These are phyloP conservation scores for Lethenteron reissneri DNA, from an alignment of 2,113 vertebrate genomes.

Conservation along the genomic window DNA sequence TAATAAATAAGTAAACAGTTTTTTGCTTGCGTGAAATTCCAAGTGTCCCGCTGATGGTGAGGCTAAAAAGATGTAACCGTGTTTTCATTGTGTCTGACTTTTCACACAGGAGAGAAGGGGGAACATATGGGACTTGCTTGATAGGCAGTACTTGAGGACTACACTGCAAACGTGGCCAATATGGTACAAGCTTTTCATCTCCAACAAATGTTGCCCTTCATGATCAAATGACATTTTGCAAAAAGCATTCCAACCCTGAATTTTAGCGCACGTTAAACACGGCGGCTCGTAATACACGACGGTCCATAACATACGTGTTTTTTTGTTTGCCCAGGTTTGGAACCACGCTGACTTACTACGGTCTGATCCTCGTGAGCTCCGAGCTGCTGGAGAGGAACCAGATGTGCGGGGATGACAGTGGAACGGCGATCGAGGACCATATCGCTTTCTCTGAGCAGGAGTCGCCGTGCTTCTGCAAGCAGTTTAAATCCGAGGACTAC, in stretches of 20 bases:
- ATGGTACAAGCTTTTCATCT: conserved; percentile 33
- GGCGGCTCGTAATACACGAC: too few relatives aligned
- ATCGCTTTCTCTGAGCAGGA: conserved; percentile 17
- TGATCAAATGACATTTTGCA: too few relatives aligned
- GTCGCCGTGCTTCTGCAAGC: conserved; percentile 41
- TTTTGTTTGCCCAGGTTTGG: conserved; percentile 38
- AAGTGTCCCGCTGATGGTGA: too few relatives aligned
- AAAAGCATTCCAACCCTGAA: too few relatives aligned
- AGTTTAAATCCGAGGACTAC: conserved; percentile 42
- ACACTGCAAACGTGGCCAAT: conserved; percentile 65
- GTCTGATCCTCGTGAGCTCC: conserved; percentile 56
- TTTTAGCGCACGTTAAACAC: too few relatives aligned
- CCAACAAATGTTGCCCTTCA: too few relatives aligned
- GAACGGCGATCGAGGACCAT: conserved; percentile 6
- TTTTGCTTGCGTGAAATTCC: too few relatives aligned
- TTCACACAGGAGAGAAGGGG: conserved; percentile 36
- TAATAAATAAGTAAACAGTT: too few relatives aligned
- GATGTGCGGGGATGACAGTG: conserved; percentile 23
- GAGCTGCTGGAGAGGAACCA: conserved; percentile 61
- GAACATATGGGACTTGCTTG: conserved; percentile 40
- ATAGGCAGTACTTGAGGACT: conserved; percentile 38
- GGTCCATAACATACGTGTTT: too few relatives aligned
- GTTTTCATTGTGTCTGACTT: too few relatives aligned
- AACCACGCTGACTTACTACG: conserved; percentile 66
- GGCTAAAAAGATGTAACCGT: too few relatives aligned